Evolutionary conservation across 2,113 vertebrate species (phyloP), one percentile per base, ranked within the genome.

Genomic region (Galeopterus variegatus): DNA sequence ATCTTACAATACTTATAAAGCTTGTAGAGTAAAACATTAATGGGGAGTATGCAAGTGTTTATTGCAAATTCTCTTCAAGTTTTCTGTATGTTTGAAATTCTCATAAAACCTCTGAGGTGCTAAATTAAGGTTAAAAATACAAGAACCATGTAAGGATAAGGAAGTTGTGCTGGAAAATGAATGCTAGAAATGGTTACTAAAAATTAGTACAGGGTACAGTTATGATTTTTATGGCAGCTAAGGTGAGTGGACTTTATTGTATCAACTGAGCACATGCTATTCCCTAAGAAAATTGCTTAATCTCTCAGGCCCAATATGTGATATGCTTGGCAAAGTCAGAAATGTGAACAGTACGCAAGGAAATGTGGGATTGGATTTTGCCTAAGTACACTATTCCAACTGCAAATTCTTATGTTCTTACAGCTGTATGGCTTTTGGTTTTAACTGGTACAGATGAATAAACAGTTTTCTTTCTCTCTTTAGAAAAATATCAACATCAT

Each of bases 321-420:
- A 83, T 24, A 62, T 45, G 18, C 45, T 19, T 86, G 50, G 8
- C 28, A 75, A 75, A 79, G 54, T 56, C 28, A 83, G 45, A 75
- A 26, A 93, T 62, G 23, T 12, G 60, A 45, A 87, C 15, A 92
- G 50, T 28, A 70, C 8, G 15, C 24, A 84, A 36, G 69, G 23
- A 81, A 96, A 67, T 67, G 54, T 8, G 62, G 67, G 88, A n/a
- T 9, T 88, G 26, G 79, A 82, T 88, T 76, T 45, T 76, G 69
- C 14, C 48, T 70, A 36, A 45, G 56, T 45, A 82, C 2, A 60
- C 8, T 62, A 52, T 4, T 54, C 8, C 0, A 82, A 77, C 65
- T 92, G 58, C 24, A 87, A 95, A 94, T 76, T 23, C n/a, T 94
- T 92, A 31, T 18, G 48, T 84, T 93, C 50, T 64, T 83, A 90